Conservation (phyloP, 1,140 invertebrate genomes). For the Macrosteles quadrilineatus region DNA sequence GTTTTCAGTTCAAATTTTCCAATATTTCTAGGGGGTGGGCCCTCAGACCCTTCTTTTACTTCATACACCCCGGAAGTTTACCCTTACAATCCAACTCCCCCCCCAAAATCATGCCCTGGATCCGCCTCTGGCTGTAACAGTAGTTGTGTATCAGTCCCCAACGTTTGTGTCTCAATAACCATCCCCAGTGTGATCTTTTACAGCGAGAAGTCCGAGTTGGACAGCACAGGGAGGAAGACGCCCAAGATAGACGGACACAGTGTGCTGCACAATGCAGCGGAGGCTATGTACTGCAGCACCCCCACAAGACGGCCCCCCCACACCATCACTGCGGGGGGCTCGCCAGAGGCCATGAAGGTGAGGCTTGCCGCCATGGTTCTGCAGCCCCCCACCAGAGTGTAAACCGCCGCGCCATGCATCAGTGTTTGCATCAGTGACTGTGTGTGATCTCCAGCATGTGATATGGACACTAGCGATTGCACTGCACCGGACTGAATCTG, state of each 20-base stretch:
- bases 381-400: slow-evolving; percentile 77
- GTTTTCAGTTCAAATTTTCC: too few relatives aligned
- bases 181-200: slow-evolving; percentile 39
- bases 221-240: slow-evolving; percentile 46
- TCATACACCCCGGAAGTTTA: too few relatives aligned
- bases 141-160: too few relatives aligned
- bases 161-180: neutral
- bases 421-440: neutral
- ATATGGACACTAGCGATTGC: neutral
- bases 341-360: slow-evolving; percentile 75
- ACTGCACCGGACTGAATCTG: neutral
- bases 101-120: too few relatives aligned
- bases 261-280: slow-evolving; percentile 50
- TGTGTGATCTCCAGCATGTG: neutral
- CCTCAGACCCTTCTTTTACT: too few relatives aligned
- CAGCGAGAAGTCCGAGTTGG: slow-evolving; percentile 59
- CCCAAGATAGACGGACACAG: slow-evolving; percentile 33
- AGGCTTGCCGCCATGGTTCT: slow-evolving; percentile 75
- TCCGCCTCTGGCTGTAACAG: too few relatives aligned
- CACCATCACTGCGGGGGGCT: slow-evolving; percentile 48
- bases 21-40: too few relatives aligned
- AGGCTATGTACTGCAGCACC: slow-evolving; percentile 59
- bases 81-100: too few relatives aligned
- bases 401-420: slow-evolving; percentile 49
- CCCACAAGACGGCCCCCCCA: slow-evolving; percentile 35